A percentile compares a stretch with the other conserved stretches of the same genome.
Evolutionary conservation across 2,888 invertebrate species (phyloP).

Genomic region (Craniophora ligustri): DNA sequence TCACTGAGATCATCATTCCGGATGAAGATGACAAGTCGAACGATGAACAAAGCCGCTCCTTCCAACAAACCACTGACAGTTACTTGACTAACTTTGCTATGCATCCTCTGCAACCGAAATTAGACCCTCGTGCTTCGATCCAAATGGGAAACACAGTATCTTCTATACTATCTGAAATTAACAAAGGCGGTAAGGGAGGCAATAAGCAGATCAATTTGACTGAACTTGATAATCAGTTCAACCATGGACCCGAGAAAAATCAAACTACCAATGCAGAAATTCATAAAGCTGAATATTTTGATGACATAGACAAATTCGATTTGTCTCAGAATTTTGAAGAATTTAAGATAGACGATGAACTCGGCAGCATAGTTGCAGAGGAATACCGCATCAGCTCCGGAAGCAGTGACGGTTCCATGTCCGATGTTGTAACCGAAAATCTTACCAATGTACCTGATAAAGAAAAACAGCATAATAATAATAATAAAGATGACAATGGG

Average conservation of each 20-base stretch:
- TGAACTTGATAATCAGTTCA: slow-evolving; percentile 83
- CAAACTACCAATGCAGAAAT: slow-evolving; percentile 68
- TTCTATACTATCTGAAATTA: slow-evolving; percentile 89
- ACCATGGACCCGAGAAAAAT: slow-evolving; percentile 70
- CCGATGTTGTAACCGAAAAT: slow-evolving; percentile 82
- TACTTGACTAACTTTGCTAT: slow-evolving; percentile 80
- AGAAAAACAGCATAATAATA: slow-evolving; percentile 67
- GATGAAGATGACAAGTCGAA: slow-evolving; percentile 88
- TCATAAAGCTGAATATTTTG: slow-evolving; percentile 83
- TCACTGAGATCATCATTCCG: slow-evolving; percentile 92
- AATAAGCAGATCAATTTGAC: slow-evolving; percentile 82
- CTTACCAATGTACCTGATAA: slow-evolving; percentile 77
- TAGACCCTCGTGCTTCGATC: slow-evolving; percentile 86
- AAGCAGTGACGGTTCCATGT: slow-evolving; percentile 83
- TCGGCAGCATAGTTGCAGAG: slow-evolving; percentile 83
- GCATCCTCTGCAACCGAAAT: slow-evolving; percentile 82
- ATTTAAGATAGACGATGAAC: slow-evolving; percentile 93
- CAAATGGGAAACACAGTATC: slow-evolving; percentile 90
- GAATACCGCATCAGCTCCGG: slow-evolving; percentile 87
- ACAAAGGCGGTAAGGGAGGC: slow-evolving; percentile 82
- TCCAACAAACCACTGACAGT: slow-evolving; percentile 74
- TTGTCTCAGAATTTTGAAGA: slow-evolving; percentile 94
- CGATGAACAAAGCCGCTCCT: slow-evolving; percentile 74
- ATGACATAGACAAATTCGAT: slow-evolving; percentile 90
- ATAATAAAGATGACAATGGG: slow-evolving; percentile 63